phyloP scores from a whole-genome alignment of 1,140 invertebrate genomes.

The Drosophila ambigua region DNA sequence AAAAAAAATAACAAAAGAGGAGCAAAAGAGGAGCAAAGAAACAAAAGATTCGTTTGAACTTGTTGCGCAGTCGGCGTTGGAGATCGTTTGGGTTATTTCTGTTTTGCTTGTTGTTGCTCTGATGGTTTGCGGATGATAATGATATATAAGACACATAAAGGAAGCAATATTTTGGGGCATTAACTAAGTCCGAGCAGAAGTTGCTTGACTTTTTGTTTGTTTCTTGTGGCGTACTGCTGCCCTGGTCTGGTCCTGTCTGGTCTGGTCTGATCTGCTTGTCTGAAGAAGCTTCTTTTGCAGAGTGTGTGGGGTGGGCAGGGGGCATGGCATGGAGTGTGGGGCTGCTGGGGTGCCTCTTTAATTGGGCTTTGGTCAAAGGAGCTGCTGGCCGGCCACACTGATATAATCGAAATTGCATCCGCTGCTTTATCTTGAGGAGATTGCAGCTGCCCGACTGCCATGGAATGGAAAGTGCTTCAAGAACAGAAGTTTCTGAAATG shows the following conservation, averaged over 20 bases:
- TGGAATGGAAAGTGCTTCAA: neutral
- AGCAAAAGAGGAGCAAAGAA: slow-evolving; percentile 14
- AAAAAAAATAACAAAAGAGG: neutral
- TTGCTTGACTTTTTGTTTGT: slow-evolving; percentile 28
- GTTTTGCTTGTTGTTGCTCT: slow-evolving; percentile 11
- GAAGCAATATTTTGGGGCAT: slow-evolving; percentile 57
- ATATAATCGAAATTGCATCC: slow-evolving; percentile 60
- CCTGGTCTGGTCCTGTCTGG: slow-evolving; percentile 30
- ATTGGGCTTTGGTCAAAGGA: slow-evolving; percentile 56
- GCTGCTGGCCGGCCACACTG: slow-evolving; percentile 10
- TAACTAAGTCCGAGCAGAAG: slow-evolving; percentile 18
- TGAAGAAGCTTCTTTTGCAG: slow-evolving; percentile 33
- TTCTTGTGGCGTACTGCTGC: slow-evolving; percentile 31
- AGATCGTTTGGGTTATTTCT: slow-evolving; percentile 26
- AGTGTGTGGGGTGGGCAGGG: neutral
- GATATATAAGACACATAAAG: slow-evolving; percentile 51
- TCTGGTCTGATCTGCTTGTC: neutral
- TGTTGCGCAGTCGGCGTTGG: slow-evolving; percentile 44
- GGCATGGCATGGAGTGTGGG: slow-evolving; percentile 28
- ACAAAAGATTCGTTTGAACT: slow-evolving; percentile 54
- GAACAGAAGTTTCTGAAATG: neutral
- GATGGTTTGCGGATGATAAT: slow-evolving; percentile 21
- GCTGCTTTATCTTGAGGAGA: slow-evolving; percentile 28
- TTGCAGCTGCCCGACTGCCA: slow-evolving; percentile 25
- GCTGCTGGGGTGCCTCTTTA: slow-evolving; percentile 15